Percentiles rank a stretch among this genome's conserved stretches.
Conservation (phyloP, 2,113 vertebrate species). For the Phocoena sinus region DNA sequence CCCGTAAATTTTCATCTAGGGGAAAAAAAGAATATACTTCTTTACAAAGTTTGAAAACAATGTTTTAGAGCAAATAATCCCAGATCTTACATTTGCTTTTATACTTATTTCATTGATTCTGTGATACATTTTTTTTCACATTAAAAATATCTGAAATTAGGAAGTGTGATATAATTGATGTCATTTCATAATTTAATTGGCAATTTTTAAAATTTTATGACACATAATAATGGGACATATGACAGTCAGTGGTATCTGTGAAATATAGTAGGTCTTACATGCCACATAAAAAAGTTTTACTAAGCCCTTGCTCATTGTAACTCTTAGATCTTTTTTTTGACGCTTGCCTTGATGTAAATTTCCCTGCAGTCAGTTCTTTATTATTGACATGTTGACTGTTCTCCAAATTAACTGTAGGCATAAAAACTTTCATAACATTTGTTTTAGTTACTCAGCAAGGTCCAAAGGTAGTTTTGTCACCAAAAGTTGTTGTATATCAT, state of each 20-base stretch:
- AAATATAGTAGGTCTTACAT: not conserved
- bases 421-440: not conserved
- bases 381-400: not conserved
- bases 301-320: not conserved
- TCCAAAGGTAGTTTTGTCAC: not conserved
- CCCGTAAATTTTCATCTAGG: not conserved
- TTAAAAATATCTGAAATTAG: constrained; percentile 12
- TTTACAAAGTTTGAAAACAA: not conserved
- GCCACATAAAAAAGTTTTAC: not conserved
- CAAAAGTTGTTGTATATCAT: not conserved
- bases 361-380: not conserved
- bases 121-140: not conserved
- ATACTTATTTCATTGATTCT: not conserved
- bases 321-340: not conserved
- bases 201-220: not conserved
- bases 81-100: not conserved
- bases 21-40: not conserved
- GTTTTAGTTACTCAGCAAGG: not conserved
- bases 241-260: not conserved
- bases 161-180: not conserved
- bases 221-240: not conserved
- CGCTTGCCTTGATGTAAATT: not conserved
- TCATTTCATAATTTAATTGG: not conserved
- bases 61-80: not conserved
- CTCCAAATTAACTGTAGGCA: not conserved